Conservation (phyloP, 1,140 invertebrate species). For the Halesus radiatus region DNA sequence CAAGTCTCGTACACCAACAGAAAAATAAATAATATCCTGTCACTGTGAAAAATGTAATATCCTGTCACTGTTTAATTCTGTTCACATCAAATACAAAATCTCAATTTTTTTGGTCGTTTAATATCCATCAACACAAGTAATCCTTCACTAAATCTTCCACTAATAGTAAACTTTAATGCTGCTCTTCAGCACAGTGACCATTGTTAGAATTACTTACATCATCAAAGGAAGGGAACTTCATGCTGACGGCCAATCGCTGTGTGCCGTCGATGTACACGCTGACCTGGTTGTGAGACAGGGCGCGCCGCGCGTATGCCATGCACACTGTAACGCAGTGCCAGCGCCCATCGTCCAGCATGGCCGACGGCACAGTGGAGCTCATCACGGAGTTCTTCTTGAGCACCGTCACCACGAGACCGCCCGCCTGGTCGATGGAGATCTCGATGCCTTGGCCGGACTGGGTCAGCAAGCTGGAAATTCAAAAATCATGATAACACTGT, state of each 20-base stretch:
- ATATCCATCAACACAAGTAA: no score
- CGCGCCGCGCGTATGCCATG: slow-evolving; percentile 71
- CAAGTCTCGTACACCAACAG: no score
- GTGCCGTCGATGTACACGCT: slow-evolving; percentile 75
- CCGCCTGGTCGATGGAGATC: slow-evolving; percentile 72
- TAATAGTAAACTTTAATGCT: no score
- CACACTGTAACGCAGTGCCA: slow-evolving; percentile 76
- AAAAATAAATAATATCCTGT: no score
- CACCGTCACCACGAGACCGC: slow-evolving; percentile 72
- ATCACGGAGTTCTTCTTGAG: slow-evolving; percentile 73
- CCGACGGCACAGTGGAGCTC: slow-evolving; percentile 69
- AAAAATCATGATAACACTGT: no score
- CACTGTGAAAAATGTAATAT: no score
- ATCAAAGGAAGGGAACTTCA: slow-evolving; percentile 74
- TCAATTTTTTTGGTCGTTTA: no score
- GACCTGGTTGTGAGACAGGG: slow-evolving; percentile 76
- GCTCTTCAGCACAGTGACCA: no score
- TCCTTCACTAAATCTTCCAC: no score
- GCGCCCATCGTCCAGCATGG: slow-evolving; percentile 69
- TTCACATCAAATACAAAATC: no score
- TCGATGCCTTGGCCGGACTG: slow-evolving; percentile 73
- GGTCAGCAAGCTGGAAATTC: slow-evolving; percentile 71
- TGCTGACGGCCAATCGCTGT: slow-evolving; percentile 69
- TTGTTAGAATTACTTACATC: slow-evolving; percentile 67
- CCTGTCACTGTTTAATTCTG: no score